Evolutionary conservation across 2,888 invertebrate genomes (phyloP), one percentile per base, ranked within the genome.

Genomic region (Thysanoteuthis rhombus): DNA sequence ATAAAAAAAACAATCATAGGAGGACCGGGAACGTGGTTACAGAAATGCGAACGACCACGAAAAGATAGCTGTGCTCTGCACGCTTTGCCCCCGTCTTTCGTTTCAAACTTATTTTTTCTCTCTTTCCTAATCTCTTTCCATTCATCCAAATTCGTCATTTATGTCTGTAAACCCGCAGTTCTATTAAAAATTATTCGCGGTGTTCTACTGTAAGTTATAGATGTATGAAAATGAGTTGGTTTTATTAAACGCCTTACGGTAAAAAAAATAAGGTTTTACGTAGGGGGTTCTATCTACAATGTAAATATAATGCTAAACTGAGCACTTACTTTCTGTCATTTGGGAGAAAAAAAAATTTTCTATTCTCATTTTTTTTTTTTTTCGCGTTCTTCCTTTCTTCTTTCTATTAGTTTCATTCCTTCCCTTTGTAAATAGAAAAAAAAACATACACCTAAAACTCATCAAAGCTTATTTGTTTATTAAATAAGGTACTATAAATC

Each of bases 1-100:
- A 75, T 75, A 4, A 12, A 75, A 36, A 75, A 75, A 32, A 75
- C 1, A 58, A 58, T 28, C 28, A 75, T 75, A n/a, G 36, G n/a
- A 75, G 75, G 75, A 75, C 75, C 75, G 75, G 75, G 75, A 75
- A 75, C 75, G 75, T 75, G 75, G 75, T 75, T 75, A 75, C 75
- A 75, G 75, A 75, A 75, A n/a, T n/a, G 75, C 75, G 75, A 75
- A 36, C 75, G n/a, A 75, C 75, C 75, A 75, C 75, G 75, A 75
- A 75, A 75, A 75, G n/a, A 75, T 36, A 16, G 52, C 22, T 52
- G 52, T 52, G 19, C 45, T 45, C 45, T 45, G 22, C 52, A 52
- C 75, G 75, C 16, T n/a, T n/a, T 36, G n/a, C 10, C n/a, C n/a
- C 19, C 75, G n/a, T 75, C 75, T 36, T 75, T 75, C 75, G 75